phyloP scores from a whole-genome alignment of 1,140 invertebrate genomes.

The Drosophila rhopaloa region DNA sequence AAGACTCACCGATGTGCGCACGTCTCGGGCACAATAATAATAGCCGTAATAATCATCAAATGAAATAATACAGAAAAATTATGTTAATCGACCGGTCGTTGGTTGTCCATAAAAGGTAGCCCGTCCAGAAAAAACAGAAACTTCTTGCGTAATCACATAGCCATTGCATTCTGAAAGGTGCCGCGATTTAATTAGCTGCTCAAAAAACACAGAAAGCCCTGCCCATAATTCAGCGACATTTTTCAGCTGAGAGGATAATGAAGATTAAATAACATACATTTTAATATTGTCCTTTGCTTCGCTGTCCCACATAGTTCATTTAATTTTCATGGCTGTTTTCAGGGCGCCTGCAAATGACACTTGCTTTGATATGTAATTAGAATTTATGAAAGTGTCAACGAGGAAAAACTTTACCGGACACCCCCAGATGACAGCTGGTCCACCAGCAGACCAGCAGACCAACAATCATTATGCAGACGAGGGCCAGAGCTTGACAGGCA shows the following conservation, averaged over 20 bases:
- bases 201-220: conserved; percentile 21
- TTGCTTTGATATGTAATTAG: conserved; percentile 71
- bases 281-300: conserved; percentile 15
- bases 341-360: conserved; percentile 50
- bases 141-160: conserved; percentile 53
- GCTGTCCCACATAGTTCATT: conserved; percentile 53
- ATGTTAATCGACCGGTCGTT: conserved; percentile 60
- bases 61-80: conserved; percentile 77
- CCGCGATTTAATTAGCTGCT: conserved; percentile 56
- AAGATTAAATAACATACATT: conserved; percentile 43
- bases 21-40: conserved; percentile 53
- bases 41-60: conserved; percentile 62
- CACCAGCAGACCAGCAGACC: background rate
- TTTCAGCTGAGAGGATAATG: conserved; percentile 12
- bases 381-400: conserved; percentile 72
- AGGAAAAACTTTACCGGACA: conserved; percentile 47
- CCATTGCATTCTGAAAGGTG: conserved; percentile 19
- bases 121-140: conserved; percentile 28
- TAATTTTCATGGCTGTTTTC: conserved; percentile 33
- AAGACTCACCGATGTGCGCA: conserved; percentile 53
- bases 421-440: conserved; percentile 13
- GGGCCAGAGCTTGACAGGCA: conserved; percentile 10
- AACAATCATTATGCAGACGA: conserved; percentile 45
- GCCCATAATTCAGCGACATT: conserved; percentile 31
- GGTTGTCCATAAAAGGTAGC: conserved; percentile 59